These are phyloP conservation scores for Micronycteris hirsuta DNA, from an alignment of 2,113 vertebrate species.

Conservation along the genomic window DNA sequence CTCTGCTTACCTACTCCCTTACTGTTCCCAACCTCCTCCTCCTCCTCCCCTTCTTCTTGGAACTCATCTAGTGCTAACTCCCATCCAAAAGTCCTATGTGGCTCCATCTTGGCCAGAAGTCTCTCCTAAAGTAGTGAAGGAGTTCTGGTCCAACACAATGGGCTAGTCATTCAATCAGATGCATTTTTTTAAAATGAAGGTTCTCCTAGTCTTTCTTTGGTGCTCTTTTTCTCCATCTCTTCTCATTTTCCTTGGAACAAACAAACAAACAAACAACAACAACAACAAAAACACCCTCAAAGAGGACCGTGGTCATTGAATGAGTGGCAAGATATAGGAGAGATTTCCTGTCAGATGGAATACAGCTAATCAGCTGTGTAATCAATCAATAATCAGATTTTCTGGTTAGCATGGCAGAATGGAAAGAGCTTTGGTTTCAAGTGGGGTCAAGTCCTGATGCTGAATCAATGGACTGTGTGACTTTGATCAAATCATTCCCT, in stretches of 20 bases:
- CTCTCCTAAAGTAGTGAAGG: background rate
- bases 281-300: background rate
- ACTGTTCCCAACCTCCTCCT: background rate
- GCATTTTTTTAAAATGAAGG: background rate
- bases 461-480: background rate
- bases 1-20: background rate
- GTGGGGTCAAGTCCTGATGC: background rate
- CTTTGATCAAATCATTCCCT: background rate
- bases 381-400: background rate
- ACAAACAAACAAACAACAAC: background rate
- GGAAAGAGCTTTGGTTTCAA: background rate
- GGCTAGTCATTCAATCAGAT: background rate
- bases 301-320: background rate
- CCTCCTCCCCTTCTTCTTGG: background rate
- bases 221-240: background rate
- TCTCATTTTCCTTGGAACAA: background rate
- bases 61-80: background rate
- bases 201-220: background rate
- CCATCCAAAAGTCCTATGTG: background rate
- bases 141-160: background rate
- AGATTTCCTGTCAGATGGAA: background rate
- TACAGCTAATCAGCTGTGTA: background rate
- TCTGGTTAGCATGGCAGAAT: background rate
- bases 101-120: background rate
- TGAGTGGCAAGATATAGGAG: background rate